Percentiles rank a stretch among this genome's conserved stretches.
Conservation (phyloP, 2,888 invertebrate genomes). For the Dicycla oo region DNA sequence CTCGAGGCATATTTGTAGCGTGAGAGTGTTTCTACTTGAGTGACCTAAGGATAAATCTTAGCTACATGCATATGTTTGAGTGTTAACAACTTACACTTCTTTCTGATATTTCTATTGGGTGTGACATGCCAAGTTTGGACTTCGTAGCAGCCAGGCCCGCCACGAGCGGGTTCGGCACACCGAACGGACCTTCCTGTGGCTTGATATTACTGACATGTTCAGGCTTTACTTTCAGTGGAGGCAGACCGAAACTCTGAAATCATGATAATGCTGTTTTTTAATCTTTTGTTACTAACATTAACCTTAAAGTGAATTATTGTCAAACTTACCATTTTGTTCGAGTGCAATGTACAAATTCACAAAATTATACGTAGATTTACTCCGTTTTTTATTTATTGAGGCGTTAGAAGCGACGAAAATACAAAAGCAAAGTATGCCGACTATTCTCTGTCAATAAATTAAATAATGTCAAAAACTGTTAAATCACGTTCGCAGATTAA, state of each 20-base stretch:
- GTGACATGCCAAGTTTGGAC: constrained; percentile 88
- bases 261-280: constrained; percentile 35
- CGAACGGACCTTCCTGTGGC: constrained; percentile 90
- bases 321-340: constrained; percentile 64
- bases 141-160: constrained; percentile 89
- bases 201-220: constrained; percentile 82
- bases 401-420: constrained; percentile 3
- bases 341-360: constrained; percentile 8
- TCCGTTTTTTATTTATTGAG: neutral
- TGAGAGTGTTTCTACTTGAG: no score
- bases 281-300: constrained; percentile 18
- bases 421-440: constrained; percentile 37
- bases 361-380: constrained; percentile 7
- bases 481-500: constrained; percentile 65
- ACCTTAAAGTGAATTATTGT: constrained; percentile 14
- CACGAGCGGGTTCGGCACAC: constrained; percentile 92
- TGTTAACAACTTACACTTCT: constrained; percentile 90
- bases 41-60: no score
- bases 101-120: constrained; percentile 93
- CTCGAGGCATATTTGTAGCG: no score
- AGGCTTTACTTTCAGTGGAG: constrained; percentile 91
- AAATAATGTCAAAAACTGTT: constrained; percentile 66
- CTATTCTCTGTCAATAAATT: constrained; percentile 50
- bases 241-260: constrained; percentile 92
- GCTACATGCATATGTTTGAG: neutral